Percentiles rank a stretch among this genome's conserved stretches.
Conservation (phyloP, 2,113 vertebrate species). For the Syngnathus typhle region DNA sequence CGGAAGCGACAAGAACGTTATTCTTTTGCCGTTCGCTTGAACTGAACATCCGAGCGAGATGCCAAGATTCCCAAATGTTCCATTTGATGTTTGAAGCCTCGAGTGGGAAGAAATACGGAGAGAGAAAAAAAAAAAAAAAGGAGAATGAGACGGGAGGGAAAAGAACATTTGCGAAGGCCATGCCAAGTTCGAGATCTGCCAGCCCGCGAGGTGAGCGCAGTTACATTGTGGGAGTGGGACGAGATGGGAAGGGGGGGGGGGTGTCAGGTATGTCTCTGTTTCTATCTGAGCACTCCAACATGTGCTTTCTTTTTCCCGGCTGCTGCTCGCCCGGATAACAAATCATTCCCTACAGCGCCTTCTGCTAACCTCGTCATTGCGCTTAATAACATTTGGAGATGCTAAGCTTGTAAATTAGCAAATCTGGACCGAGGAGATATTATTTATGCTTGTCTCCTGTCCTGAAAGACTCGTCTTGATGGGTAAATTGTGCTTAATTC, state of each 20-base stretch:
- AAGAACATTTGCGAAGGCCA: conserved; percentile 60
- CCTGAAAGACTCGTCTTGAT: conserved; percentile 77
- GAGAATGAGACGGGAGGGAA: conserved; percentile 62
- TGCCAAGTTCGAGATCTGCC: conserved; percentile 66
- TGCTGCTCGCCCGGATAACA: conserved; percentile 71
- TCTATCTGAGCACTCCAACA: conserved; percentile 53
- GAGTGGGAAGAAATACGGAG: conserved; percentile 55
- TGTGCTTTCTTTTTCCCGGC: conserved; percentile 42
- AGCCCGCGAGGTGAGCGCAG: conserved; percentile 63
- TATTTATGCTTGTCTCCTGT: conserved; percentile 77
- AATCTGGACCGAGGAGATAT: conserved; percentile 80
- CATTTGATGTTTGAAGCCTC: conserved; percentile 67
- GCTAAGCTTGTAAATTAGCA: conserved; percentile 79
- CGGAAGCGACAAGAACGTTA: conserved; percentile 41
- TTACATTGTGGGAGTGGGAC: conserved; percentile 32
- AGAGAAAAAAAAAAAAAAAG: conserved; percentile 39
- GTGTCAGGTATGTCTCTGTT: conserved; percentile 71
- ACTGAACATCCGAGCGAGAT: conserved; percentile 49
- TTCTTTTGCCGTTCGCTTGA: conserved; percentile 37
- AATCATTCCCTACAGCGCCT: conserved; percentile 75
- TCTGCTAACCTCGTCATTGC: conserved; percentile 73
- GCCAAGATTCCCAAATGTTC: conserved; percentile 67
- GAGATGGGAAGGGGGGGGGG: conserved; percentile 46
- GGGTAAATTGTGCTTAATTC: conserved; percentile 79
- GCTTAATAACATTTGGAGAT: conserved; percentile 78